Percentiles rank a stretch among this genome's conserved stretches.
phyloP scores from a whole-genome alignment of 2,797 vertebrate genomes.

The Lacerta agilis region DNA sequence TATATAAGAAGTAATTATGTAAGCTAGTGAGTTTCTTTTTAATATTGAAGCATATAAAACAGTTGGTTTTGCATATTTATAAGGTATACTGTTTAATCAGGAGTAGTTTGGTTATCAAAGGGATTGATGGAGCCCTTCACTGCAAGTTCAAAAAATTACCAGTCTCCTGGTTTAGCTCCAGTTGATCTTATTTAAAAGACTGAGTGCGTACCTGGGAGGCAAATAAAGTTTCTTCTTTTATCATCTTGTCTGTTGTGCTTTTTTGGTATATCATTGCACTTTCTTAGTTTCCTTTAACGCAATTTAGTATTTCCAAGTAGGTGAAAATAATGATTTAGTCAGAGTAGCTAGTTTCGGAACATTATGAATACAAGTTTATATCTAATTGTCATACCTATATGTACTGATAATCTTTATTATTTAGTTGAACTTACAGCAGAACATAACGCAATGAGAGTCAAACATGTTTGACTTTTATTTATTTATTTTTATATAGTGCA shows the following conservation, averaged over 20 bases:
- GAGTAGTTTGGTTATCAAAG: background rate
- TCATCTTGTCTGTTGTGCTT: background rate
- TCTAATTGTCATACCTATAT: background rate
- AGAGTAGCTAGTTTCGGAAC: background rate
- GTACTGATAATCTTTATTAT: background rate
- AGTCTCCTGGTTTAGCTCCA: background rate
- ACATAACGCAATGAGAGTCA: background rate
- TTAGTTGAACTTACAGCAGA: background rate
- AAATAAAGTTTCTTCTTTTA: background rate
- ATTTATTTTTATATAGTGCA: too few relatives aligned
- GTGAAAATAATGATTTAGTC: background rate
- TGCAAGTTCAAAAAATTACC: background rate
- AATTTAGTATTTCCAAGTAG: background rate
- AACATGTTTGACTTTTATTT: background rate
- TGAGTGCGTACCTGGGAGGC: background rate
- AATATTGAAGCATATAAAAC: background rate
- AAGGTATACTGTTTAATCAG: background rate
- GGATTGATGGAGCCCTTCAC: background rate
- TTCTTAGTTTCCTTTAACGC: background rate
- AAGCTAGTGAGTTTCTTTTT: background rate
- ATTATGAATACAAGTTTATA: background rate
- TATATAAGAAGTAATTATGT: background rate
- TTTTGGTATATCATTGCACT: background rate
- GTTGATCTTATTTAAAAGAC: background rate
- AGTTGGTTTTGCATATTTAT: background rate